Base-by-base conservation (phyloP, 2,888 invertebrate genomes). In the Apomyelois bistriatella region DNA sequence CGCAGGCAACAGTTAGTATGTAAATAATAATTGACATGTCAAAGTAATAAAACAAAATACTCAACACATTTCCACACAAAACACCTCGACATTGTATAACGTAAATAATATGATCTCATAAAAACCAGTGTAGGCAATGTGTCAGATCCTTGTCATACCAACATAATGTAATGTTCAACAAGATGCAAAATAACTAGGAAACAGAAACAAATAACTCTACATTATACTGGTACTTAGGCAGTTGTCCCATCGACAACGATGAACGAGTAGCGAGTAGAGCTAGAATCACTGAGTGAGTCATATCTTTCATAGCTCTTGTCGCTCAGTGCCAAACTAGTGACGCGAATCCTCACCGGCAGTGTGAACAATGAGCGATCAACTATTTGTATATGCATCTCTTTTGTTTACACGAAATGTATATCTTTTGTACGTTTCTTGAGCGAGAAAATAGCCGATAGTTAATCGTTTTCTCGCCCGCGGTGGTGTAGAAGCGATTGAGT, bases 311-410 rank as follows among this genome's bases (percentile, higher is more conserved):
- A 54, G 47, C 54, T 51, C 54, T 54, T 47, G 52, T 47, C 54
- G 48, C 54, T 54, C 41, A 51, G 54, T 52, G 52, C 51, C 52
- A 53, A 53, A 55, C 53, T 55, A 53, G 49, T 43, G 55, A 40
- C 53, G 46, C 46, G 46, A 48, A 32, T 40, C 10, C 40, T 51
- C 41, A 35, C 48, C 53, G 53, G 48, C 53, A 42, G 41, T 53
- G 53, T 49, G 50, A 55, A 46, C 50, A 55, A 54, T 54, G 52
- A 58, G 58, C 46, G 56, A 56, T 51, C 53, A 56, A 56, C 56
- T 53, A 28, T 56, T 56, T 37, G 46, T 57, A 54, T 55, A 57
- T 54, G 54, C 53, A 54, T 53, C 56, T 56, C 53, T 53, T 55
- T 49, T 53, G 32, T 52, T 48, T 15, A 57, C 55, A 55, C 49